Base-by-base conservation (phyloP, 2,888 invertebrate species). In the Cephus sareptanus region DNA sequence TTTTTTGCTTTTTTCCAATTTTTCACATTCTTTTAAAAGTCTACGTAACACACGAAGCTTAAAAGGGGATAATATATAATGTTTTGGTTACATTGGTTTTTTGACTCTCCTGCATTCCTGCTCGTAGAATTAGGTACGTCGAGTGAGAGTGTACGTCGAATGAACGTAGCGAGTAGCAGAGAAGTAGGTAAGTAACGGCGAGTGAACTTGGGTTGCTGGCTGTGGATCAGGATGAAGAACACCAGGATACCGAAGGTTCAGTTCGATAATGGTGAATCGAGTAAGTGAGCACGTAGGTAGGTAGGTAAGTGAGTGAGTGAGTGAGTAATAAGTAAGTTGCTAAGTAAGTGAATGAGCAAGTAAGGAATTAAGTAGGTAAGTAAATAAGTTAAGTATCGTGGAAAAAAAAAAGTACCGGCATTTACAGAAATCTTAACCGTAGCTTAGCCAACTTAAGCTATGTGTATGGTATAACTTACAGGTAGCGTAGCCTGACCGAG, bases 371-470 rank as follows among this genome's bases (percentile, higher is more conserved):
- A 34, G 71, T 71, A 31, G 71, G 3, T 71, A 71, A 71, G 71
- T 71, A 56, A 56, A 15, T 40, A 70, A 70, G 70, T 70, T 30
- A 12, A 56, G 23, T 56, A 2, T 56, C 40, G 70, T 70, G 33
- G 9, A 4, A 70, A 70, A 33, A 70, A 70, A 70, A 31, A 30
- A 13, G 1, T 11, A 12, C 15, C 71, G 71, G 71, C 71, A 31
- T 71, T 31, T 71, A 71, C 33, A 71, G 15, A 80, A 77, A 82
- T 82, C 85, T 87, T 88, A 83, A 83, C 82, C 84, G 83, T 85
- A 86, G 84, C 86, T 87, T 87, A 88, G 84, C 83, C 83, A 83
- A 87, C 87, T 88, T 89, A 87, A 85, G 87, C 86, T 87, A 88
- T 86, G 82, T 85, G 85, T 83, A 81, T 81, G 56, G 23, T 56